These are phyloP conservation scores for Phaedon cochleariae DNA, from an alignment of 2,888 invertebrate genomes.

Conservation along the genomic window DNA sequence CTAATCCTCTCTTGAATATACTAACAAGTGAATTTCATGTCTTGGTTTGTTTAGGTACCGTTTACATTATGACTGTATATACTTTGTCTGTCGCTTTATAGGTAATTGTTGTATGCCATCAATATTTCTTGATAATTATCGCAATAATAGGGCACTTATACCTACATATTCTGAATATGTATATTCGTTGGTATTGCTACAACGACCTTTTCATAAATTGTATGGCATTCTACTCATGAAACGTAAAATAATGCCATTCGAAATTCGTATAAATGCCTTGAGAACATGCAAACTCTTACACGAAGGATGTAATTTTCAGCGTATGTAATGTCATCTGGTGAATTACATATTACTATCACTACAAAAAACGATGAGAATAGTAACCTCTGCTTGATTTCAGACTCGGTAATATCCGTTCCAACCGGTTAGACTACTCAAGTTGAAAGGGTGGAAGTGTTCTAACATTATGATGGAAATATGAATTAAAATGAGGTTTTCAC, in stretches of 20 bases:
- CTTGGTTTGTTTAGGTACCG: no score
- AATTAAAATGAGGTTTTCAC: conserved; percentile 7
- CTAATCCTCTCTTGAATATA: no score
- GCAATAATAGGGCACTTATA: no score
- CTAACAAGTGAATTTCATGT: no score
- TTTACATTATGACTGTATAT: no score
- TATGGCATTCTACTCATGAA: background rate
- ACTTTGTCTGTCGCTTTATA: no score
- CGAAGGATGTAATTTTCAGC: background rate
- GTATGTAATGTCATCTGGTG: conserved; percentile 9
- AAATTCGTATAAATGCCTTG: background rate
- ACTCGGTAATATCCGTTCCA: conserved; percentile 19
- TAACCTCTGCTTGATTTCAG: conserved; percentile 9
- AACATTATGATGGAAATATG: background rate
- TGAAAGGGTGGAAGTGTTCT: conserved; percentile 15
- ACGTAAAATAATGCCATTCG: background rate
- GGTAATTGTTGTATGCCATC: no score
- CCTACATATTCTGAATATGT: no score
- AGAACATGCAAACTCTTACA: background rate
- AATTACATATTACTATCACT: conserved; percentile 4
- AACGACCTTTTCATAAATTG: no score
- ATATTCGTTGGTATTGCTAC: no score
- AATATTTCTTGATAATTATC: no score
- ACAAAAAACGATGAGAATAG: conserved; percentile 8
- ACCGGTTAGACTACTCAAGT: conserved; percentile 19